Evolutionary conservation across 2,888 invertebrate species (phyloP).

Genomic region (Axea sp.): DNA sequence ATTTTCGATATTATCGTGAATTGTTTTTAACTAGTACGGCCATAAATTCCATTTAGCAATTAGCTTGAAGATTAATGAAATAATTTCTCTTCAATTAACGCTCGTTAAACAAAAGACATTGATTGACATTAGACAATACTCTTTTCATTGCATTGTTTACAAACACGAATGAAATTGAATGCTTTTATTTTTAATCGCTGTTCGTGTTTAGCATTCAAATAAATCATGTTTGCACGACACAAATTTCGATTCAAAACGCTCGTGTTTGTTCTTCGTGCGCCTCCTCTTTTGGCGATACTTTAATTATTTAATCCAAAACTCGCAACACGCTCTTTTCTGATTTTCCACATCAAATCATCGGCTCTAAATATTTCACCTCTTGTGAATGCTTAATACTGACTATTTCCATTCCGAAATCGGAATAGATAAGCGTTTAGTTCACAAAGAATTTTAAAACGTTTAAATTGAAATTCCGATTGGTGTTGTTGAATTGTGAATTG

Average conservation of each 20-base stretch:
- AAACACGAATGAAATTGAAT: slow-evolving; percentile 11
- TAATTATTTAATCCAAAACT: slow-evolving; percentile 27
- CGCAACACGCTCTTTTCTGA: slow-evolving; percentile 2
- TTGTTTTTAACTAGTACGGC: neutral
- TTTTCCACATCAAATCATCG: slow-evolving; percentile 19
- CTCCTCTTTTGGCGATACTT: slow-evolving; percentile 14
- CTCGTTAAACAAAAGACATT: slow-evolving; percentile 15
- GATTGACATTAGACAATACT: slow-evolving; percentile 23
- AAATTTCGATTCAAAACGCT: slow-evolving; percentile 6
- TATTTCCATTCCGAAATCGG: slow-evolving; percentile 10
- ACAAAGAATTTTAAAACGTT: slow-evolving; percentile 6
- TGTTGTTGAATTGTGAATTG: slow-evolving; percentile 2
- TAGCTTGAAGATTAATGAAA: slow-evolving; percentile 14
- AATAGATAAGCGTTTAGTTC: slow-evolving; percentile 10
- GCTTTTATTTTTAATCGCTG: slow-evolving; percentile 10
- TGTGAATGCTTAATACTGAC: slow-evolving; percentile 15
- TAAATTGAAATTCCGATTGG: neutral
- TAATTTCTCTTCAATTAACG: slow-evolving; percentile 2
- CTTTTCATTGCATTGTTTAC: slow-evolving; percentile 38
- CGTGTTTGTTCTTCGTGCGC: neutral
- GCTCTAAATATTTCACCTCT: slow-evolving; percentile 9
- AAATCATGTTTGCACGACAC: slow-evolving; percentile 20
- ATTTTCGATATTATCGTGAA: neutral
- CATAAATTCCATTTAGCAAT: neutral
- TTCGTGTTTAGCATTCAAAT: slow-evolving; percentile 27